Evolutionary conservation across 2,797 vertebrate genomes (phyloP), one percentile per base, ranked within the genome.

Genomic region (Pangasius mekongensis): DNA sequence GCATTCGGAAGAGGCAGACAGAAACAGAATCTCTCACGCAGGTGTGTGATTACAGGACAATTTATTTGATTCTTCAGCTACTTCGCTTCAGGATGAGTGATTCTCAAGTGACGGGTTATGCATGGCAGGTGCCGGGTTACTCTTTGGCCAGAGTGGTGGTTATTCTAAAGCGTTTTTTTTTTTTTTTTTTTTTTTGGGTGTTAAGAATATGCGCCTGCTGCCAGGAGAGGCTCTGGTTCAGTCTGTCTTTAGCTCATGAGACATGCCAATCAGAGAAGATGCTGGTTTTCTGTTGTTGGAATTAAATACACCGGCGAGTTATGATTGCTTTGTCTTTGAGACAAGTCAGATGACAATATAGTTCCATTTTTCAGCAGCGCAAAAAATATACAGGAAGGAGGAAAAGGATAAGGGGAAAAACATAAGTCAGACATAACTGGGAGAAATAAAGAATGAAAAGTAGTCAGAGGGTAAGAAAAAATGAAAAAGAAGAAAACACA

Each of bases 151-250:
- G 94, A 94, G 93, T 94, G 91, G 89, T 91, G 91, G 85, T 88
- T 92, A 92, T 91, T 88, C 92, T 93, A 60, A 64, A 82, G 22
- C 33, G 20, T 87, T 80, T 1, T 5, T 62, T 0, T 30, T 11
- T 87, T 27, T 87, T 80, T 1, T 5, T 62, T 0, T 30, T 11
- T 87, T 85, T 83, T 78, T 73, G 88, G 89, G 88, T 84, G 71
- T 67, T 84, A 87, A 76, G 92, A 93, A 91, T 77, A 89, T 91
- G 88, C 93, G 91, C 92, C 86, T 39, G 67, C 91, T 93, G 91
- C 91, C 92, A 92, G 89, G 87, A 91, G 87, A 84, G 86, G 91
- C 86, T 93, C 92, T 91, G 93, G 92, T 94, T 94, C 95, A 93
- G 96, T 93, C 93, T 92, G 81, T 11, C 24, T 69, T 84, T 14